These are phyloP conservation scores for Rapana venosa DNA, from an alignment of 2,888 invertebrate genomes.

Conservation along the genomic window DNA sequence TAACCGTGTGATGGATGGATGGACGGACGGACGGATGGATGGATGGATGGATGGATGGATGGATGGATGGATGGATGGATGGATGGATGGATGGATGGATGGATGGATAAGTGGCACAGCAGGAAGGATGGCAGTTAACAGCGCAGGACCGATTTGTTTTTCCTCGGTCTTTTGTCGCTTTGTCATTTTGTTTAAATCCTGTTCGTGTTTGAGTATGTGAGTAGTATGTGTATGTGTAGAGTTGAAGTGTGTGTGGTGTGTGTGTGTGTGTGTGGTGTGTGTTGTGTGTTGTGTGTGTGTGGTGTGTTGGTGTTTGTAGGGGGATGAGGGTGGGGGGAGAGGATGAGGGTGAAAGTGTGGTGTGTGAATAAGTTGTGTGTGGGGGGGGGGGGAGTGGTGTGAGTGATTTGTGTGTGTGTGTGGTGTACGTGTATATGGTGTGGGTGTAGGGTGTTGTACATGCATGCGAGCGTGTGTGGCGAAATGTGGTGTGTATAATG, in stretches of 20 bases:
- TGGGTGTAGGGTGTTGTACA: too few species aligned
- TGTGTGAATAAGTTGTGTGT: not conserved
- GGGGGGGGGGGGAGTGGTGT: not conserved
- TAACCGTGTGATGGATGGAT: not conserved
- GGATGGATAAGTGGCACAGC: not conserved
- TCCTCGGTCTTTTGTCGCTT: not conserved
- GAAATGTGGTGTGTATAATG: too few species aligned
- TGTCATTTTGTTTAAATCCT: not conserved
- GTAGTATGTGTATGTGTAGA: not conserved
- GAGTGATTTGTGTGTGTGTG: not conserved
- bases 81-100: too few species aligned
- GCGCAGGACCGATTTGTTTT: not conserved
- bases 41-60: too few species aligned
- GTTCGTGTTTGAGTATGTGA: not conserved
- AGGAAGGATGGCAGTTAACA: not conserved
- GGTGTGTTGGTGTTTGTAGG: not conserved
- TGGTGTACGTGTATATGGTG: too few species aligned
- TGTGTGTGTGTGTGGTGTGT: not conserved
- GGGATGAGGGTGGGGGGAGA: too few species aligned
- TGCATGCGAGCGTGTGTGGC: too few species aligned
- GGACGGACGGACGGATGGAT: not conserved
- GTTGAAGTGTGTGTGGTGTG: not conserved
- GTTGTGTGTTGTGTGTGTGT: not conserved
- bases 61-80: not conserved
- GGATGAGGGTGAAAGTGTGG: too few species aligned